Evolutionary conservation across 2,888 invertebrate genomes (phyloP), one percentile per base, ranked within the genome.

Genomic region (Thumatha senex): DNA sequence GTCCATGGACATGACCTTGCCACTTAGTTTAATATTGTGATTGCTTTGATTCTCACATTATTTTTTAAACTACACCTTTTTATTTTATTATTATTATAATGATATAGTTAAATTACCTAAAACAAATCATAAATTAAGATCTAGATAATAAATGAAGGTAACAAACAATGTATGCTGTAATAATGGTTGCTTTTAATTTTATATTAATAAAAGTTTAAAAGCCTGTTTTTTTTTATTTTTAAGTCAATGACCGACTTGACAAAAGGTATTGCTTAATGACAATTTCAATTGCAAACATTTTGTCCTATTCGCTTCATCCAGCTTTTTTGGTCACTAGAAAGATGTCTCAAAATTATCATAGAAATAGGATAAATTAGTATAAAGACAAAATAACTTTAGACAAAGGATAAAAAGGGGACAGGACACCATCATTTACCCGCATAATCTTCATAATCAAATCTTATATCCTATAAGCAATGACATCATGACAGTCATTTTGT

Each of bases 111-210:
- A 61, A 63, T 64, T 67, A 65, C 65, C 59, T 67, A 65, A 47
- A 66, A 56, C 52, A 58, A 65, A 63, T 57, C 61, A 57, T 76
- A 67, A 69, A 67, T 59, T 82, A 81, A 82, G 80, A 75, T 65
- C 72, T 82, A 82, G 78, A 65, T 76, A 63, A 73, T 65, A 54
- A 63, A 65, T 51, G 59, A 72, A 77, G 71, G 71, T 82, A 82
- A 78, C 76, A 79, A 78, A 80, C 67, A 66, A 82, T 49, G 76
- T 84, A 83, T 61, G 84, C 88, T 90, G 89, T 90, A 89, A 86
- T 85, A 82, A 85, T 82, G 84, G 84, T 89, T 86, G 89, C 89
- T 89, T 89, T 80, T 88, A 84, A 88, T 89, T 90, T 91, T 90
- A 83, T 89, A 89, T 84, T 74, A 84, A 87, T 86, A 86, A 89